Percentiles rank a stretch among this genome's conserved stretches.
Evolutionary conservation across 37 sponge, comb jelly and placozoan genomes (phyloP).

Genomic region (Ianthella basta): DNA sequence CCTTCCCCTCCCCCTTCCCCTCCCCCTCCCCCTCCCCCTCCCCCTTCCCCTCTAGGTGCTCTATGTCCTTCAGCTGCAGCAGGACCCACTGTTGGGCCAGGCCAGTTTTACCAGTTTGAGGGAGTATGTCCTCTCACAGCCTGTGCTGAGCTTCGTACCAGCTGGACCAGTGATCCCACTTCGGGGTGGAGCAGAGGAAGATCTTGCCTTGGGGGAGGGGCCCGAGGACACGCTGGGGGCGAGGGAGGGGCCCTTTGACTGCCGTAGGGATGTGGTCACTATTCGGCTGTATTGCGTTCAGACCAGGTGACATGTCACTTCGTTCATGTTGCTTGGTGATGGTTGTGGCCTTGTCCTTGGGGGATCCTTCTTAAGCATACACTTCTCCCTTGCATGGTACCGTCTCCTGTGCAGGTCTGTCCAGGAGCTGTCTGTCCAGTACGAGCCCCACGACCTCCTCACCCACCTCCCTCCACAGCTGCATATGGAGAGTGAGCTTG

Average conservation of each 20-base stretch:
- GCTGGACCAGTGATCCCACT: slow-evolving; percentile 34
- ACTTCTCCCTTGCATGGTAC: not conserved
- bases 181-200: slow-evolving; percentile 12
- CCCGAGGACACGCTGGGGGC: slow-evolving; percentile 31
- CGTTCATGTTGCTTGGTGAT: not conserved
- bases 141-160: slow-evolving; percentile 78
- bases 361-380: not conserved
- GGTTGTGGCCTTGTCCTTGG: no score
- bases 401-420: slow-evolving; percentile 55
- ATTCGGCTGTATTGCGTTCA: slow-evolving; percentile 74
- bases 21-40: not conserved
- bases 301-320: slow-evolving; percentile 48
- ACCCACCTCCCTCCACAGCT: slow-evolving; percentile 52
- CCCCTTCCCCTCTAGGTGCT: slow-evolving; percentile 49
- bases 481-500: slow-evolving; percentile 3
- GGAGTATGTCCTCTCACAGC: slow-evolving; percentile 84
- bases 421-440: slow-evolving; percentile 73
- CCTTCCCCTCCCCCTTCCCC: not conserved
- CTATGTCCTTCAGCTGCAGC: slow-evolving; percentile 67
- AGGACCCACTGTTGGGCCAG: slow-evolving; percentile 42
- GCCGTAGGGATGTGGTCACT: slow-evolving; percentile 44
- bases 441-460: slow-evolving; percentile 74
- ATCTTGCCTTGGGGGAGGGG: slow-evolving; percentile 36
- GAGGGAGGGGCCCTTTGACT: slow-evolving; percentile 31
- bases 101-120: slow-evolving; percentile 73